Base-by-base conservation (phyloP, 2,113 vertebrate species). In the Semnornis frantzii region DNA sequence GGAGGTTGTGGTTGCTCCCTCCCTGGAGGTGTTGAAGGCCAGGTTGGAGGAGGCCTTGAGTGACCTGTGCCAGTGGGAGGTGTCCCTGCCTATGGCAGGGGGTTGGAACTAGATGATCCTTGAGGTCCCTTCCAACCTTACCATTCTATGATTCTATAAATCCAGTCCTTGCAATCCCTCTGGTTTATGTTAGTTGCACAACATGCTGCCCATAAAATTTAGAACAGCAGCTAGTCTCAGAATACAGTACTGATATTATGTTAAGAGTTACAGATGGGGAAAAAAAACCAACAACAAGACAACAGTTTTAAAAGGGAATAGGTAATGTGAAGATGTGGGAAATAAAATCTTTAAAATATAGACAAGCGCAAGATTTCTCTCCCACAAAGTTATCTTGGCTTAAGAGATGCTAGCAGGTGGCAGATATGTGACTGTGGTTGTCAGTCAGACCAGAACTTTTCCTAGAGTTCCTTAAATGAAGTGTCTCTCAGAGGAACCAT, bases 381-480 rank as follows among this genome's bases (percentile, higher is more conserved):
- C 76, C 30, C 58, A 52, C 46, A 62, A 81, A 92, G 10, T 69
- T 31, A 82, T 96, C 94, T 92, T 94, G 97, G 98, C 96, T 97
- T 94, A 92, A 85, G 91, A 97, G 92, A 91, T 89, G 92, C 95
- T 97, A 97, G 95, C 98, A 98, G 97, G 97, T 97, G 98, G 97
- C 96, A 94, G 88, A 60, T 93, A 94, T 4, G 82, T 23, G 85
- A 96, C 68, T 64, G 27, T 82, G 84, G 91, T 95, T 94, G 91
- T 97, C 96, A 95, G 94, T 98, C 96, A 98, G 97, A 97, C 79
- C 97, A 98, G 96, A 97, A 97, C 93, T 97, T 97, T 96, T 97
- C 89, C 93, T 77, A 66, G 93, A 92, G 88, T 97, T 98, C 84
- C 87, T 97, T 96, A 96, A 97, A 96, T 90, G 91, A 94, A 85